Conservation (phyloP, 1,140 invertebrate species). For the Aphaenogaster floridana region DNA sequence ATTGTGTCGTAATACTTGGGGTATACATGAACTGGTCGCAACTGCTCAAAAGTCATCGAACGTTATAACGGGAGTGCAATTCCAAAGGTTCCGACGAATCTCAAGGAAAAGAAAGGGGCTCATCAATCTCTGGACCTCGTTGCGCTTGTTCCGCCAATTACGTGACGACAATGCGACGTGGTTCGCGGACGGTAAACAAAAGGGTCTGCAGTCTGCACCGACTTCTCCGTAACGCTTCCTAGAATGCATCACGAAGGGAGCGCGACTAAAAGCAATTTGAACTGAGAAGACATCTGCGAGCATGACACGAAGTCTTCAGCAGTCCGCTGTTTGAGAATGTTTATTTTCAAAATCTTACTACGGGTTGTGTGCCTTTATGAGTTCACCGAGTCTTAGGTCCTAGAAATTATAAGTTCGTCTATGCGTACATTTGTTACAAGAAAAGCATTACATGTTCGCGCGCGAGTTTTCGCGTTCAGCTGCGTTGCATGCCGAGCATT, state of each 20-base stretch:
- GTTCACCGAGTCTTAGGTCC: not conserved
- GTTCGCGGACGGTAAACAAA: conserved; percentile 77
- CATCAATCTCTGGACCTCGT: conserved; percentile 83
- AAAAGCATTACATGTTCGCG: not conserved
- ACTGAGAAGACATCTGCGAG: conserved; percentile 15
- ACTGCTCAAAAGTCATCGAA: not conserved
- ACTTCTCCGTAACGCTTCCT: conserved; percentile 73
- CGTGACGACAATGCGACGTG: conserved; percentile 66
- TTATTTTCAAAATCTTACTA: conserved; percentile 26
- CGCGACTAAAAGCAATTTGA: not conserved
- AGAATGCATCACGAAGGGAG: conserved; percentile 72
- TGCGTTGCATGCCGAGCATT: not conserved
- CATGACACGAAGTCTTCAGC: not conserved
- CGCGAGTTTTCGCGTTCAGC: not conserved
- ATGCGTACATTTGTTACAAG: not conserved
- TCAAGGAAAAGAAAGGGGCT: conserved; percentile 75
- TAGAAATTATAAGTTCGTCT: conserved; percentile 4
- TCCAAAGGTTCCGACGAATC: conserved; percentile 58
- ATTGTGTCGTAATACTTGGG: not conserved
- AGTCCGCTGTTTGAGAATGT: conserved; percentile 16
- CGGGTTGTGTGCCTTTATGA: not conserved
- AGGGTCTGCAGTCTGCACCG: conserved; percentile 69
- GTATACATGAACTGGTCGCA: not conserved
- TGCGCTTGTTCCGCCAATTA: conserved; percentile 85
- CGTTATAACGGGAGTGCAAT: not conserved